phyloP scores from a whole-genome alignment of 2,888 invertebrate species.

The Andrena praecox region DNA sequence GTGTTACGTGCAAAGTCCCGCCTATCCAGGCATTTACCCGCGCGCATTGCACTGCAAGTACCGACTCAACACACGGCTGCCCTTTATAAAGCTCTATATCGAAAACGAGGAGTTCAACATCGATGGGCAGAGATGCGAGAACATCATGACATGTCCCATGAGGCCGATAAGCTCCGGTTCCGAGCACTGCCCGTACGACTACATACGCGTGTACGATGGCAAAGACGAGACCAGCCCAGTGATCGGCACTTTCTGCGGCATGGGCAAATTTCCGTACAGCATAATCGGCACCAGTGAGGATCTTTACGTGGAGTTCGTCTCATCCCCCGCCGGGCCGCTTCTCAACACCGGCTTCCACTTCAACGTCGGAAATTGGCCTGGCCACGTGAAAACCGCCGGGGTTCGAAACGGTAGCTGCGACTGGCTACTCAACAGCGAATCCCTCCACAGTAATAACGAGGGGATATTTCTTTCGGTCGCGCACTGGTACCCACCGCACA shows the following conservation, averaged over 20 bases:
- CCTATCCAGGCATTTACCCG: conserved; percentile 96
- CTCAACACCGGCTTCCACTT: conserved; percentile 97
- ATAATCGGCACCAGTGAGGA: conserved; percentile 97
- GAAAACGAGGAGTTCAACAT: conserved; percentile 98
- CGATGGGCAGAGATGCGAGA: conserved; percentile 96
- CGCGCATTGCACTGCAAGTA: conserved; percentile 96
- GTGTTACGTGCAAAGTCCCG: conserved; percentile 97
- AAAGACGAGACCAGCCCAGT: conserved; percentile 94
- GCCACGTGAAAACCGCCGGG: conserved; percentile 95
- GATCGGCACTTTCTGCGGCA: conserved; percentile 96
- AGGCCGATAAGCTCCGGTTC: conserved; percentile 94
- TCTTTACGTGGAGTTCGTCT: conserved; percentile 95
- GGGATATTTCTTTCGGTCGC: conserved; percentile 96
- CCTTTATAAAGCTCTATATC: conserved; percentile 95
- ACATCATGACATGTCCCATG: conserved; percentile 98
- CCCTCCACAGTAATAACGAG: conserved; percentile 92
- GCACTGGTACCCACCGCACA: conserved; percentile 97
- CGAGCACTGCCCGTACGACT: conserved; percentile 96
- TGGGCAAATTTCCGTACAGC: conserved; percentile 97
- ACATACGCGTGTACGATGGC: conserved; percentile 95
- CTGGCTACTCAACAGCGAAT: conserved; percentile 94
- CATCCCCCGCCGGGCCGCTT: conserved; percentile 94
- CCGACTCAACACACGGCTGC: conserved; percentile 94
- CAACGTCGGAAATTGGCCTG: conserved; percentile 97
- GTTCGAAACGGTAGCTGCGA: conserved; percentile 94